Evolutionary conservation across 2,113 vertebrate genomes (phyloP).

Genomic region (Malurus melanocephalus): DNA sequence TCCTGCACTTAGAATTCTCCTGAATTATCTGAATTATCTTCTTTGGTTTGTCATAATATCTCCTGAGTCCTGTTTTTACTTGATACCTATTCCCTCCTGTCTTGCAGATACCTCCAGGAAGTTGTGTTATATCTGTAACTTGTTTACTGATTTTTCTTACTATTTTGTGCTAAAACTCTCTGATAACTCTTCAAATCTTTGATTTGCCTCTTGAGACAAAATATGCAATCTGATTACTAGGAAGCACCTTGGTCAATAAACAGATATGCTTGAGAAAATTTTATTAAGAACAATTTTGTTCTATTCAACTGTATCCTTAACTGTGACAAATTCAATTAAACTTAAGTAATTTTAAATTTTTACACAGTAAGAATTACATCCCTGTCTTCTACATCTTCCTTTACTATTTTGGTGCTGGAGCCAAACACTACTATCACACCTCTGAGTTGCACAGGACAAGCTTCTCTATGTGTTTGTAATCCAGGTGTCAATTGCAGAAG

Average conservation of each 20-base stretch:
- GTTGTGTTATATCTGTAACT: background rate
- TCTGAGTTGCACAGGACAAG: background rate
- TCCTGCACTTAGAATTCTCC: background rate
- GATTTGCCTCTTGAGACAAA: background rate
- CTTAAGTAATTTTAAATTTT: background rate
- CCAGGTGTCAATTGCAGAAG: background rate
- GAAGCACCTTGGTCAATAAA: background rate
- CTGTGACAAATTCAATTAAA: background rate
- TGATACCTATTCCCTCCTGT: background rate
- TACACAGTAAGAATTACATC: background rate
- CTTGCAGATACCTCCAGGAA: background rate
- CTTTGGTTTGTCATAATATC: background rate
- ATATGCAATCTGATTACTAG: background rate
- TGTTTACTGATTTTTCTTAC: background rate
- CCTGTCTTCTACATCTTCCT: background rate
- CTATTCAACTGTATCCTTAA: background rate
- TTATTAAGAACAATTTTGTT: background rate
- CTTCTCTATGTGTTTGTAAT: background rate
- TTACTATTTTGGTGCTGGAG: background rate
- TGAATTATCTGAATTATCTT: background rate
- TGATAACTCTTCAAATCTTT: background rate
- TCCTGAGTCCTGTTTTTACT: background rate
- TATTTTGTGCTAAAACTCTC: background rate
- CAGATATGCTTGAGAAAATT: background rate
- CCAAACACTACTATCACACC: background rate